Conservation (phyloP, 2,113 vertebrate species). For the Varanus salvator region DNA sequence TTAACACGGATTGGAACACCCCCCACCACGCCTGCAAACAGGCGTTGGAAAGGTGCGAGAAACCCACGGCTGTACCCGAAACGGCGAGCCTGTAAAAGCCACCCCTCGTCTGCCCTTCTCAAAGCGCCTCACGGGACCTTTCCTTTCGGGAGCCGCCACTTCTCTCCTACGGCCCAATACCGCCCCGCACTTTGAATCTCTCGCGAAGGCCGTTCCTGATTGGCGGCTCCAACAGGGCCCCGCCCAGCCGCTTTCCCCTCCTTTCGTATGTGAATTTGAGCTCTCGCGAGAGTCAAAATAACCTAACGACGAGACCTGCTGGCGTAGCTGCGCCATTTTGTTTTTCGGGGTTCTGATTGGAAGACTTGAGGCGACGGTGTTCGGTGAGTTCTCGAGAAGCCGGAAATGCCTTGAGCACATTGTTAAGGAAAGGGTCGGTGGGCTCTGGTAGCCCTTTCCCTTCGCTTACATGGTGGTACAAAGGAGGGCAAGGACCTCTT, state of each 20-base stretch:
- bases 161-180: background rate
- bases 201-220: background rate
- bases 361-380: rapidly evolving
- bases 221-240: background rate
- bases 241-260: background rate
- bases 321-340: background rate
- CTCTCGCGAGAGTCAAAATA: constrained; percentile 1
- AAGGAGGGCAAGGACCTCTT: too few species aligned
- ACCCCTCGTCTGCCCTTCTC: background rate
- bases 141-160: rapidly evolving
- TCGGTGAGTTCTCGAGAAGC: background rate
- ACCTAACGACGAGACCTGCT: too few species aligned
- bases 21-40: background rate
- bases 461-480: background rate
- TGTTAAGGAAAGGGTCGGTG: background rate
- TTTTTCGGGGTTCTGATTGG: too few species aligned
- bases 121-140: constrained; percentile 8
- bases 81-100: background rate
- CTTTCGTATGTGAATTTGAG: background rate
- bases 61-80: background rate
- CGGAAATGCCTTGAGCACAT: background rate
- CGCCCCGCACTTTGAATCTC: constrained; percentile 5
- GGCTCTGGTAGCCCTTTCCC: background rate
- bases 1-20: background rate
- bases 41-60: too few species aligned